Evolutionary conservation across 2,888 invertebrate species (phyloP).

Genomic region (Agonopterix subpropinquella): DNA sequence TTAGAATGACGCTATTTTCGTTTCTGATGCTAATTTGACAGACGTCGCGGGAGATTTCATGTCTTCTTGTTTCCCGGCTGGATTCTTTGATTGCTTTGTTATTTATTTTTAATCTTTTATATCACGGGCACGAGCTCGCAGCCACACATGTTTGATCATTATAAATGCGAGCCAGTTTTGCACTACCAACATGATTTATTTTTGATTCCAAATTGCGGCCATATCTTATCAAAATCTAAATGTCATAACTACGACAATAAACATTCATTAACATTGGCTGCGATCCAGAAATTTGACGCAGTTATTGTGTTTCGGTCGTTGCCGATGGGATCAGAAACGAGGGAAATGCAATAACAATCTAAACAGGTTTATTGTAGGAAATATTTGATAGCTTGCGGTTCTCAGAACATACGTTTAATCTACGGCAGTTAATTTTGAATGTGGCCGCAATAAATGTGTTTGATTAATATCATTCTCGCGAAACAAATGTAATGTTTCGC

Average conservation of each 20-base stretch:
- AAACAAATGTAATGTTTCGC: conserved; percentile 57
- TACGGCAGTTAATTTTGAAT: conserved; percentile 59
- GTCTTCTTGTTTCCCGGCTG: conserved; percentile 55
- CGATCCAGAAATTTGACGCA: conserved; percentile 50
- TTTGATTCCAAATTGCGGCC: conserved; percentile 6
- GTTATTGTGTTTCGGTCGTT: conserved; percentile 35
- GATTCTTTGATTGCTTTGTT: conserved; percentile 64
- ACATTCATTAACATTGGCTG: conserved; percentile 57
- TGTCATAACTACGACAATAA: conserved; percentile 40
- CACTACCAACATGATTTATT: too few species aligned
- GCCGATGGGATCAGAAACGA: conserved; percentile 40
- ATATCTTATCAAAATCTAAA: conserved; percentile 29
- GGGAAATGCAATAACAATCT: conserved; percentile 47
- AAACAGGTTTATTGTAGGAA: conserved; percentile 60
- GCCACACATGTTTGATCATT: conserved; percentile 23
- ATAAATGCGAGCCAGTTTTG: background rate
- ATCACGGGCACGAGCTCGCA: conserved; percentile 21
- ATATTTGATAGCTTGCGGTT: conserved; percentile 68
- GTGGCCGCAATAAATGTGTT: conserved; percentile 66
- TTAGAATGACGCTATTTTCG: conserved; percentile 76
- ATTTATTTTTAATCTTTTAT: conserved; percentile 37
- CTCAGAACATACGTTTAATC: conserved; percentile 62
- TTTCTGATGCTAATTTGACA: conserved; percentile 75
- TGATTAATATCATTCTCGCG: conserved; percentile 67
- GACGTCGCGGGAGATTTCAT: conserved; percentile 73